Base-by-base conservation (phyloP, 2,797 vertebrate genomes). In the Arrhamphus sclerolepis region DNA sequence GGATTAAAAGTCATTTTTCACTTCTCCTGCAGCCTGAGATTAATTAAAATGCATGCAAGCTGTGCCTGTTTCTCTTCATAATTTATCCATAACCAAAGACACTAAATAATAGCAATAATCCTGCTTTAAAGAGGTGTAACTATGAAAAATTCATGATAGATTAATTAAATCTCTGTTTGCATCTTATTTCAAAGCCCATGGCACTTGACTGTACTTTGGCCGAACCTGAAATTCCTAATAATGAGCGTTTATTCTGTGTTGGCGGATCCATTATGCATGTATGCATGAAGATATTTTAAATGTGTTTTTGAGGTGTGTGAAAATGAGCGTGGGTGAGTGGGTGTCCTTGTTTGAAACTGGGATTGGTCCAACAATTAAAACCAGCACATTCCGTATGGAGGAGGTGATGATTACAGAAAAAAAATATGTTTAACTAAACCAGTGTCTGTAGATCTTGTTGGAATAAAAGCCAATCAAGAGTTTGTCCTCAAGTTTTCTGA, bases 1-100 rank as follows among this genome's bases (percentile, higher is more conserved):
- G 73, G 87, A 91, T 92, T 82, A 92, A 89, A 92, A 88, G 81
- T 82, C 18, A 41, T 67, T 59, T 46, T 73, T 81, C 84, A 72
- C 79, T 83, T 75, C 69, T 56, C 84, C 80, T 75, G 79, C 87
- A 89, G 90, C 86, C 75, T 68, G 70, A 78, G 85, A 89, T 88
- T 88, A 89, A 92, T 92, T 92, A 92, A 92, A 91, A 93, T 88
- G 84, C 78, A 83, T 83, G 77, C 86, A 91, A 90, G 77, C 89
- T 83, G 84, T 44, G 85, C 71, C 67, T 78, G 71, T 80, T 90
- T 87, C 86, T 72, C 78, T 76, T 89, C 88, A 89, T 91, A 82
- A 91, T 91, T 92, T 89, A 91, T 88, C 86, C 88, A 88, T 87
- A 87, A 88, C 81, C 77, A 77, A 70, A 83, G 80, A 92, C 78